Evolutionary conservation across 2,113 vertebrate species (phyloP), one percentile per base, ranked within the genome.

Genomic region (Rhadina sibilatrix): DNA sequence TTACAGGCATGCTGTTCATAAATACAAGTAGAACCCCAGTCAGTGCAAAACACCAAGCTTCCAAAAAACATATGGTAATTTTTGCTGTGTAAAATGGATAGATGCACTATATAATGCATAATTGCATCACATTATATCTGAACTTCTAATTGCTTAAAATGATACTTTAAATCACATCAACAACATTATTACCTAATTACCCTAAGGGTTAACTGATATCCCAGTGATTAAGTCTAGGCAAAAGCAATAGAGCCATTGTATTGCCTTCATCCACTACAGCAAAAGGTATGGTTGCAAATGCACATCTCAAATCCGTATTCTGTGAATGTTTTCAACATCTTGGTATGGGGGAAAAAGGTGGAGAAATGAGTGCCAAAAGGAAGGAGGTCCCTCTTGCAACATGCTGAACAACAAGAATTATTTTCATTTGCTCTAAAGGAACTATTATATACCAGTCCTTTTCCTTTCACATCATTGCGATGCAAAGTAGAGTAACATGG

Each of bases 101-200:
- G 64, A 95, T 84, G 90, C 5, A 33, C 88, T 93, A 92, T 97
- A 96, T 76, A 95, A 97, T 72, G 81, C 84, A 69, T 95, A 96
- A 94, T 38, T 93, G 88, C 85, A 87, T 68, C 83, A 60, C 80
- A 89, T 95, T 90, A 87, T 84, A 96, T 65, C 61, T 96, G 96
- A 95, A 96, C 96, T 95, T 95, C 77, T 96, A 95, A 96, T 96
- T 97, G 92, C 86, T 90, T 87, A 78, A 95, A 97, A 92, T 33
- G 85, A 92, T 90, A 88, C 88, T 96, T 94, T 77, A 93, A 86
- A 95, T 95, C 92, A 79, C 53, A 86, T 86, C 88, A 93, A 78
- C 68, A 93, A 71, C 61, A 92, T 95, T 96, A 96, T 89, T 94
- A 92, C 72, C 83, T 92, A 92, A 96, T 94, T 96, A 91, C 64